A percentile compares a stretch with the other conserved stretches of the same genome.
Conservation (phyloP, 1,140 invertebrate species). For the Hydropsyche tenuis region DNA sequence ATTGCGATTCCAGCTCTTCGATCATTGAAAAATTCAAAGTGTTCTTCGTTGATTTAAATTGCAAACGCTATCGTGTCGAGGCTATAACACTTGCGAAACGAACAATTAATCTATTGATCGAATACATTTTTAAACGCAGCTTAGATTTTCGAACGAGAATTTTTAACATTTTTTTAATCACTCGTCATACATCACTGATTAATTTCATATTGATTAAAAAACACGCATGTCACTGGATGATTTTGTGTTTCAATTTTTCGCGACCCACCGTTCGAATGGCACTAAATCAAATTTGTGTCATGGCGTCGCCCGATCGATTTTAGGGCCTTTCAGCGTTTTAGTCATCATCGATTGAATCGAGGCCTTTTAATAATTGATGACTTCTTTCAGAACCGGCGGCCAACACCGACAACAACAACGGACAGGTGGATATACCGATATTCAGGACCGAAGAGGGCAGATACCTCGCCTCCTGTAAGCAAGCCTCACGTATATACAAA, state of each 20-base stretch:
- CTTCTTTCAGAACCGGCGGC: conserved; percentile 41
- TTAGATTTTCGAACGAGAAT: no score
- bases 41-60: no score
- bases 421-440: conserved; percentile 72
- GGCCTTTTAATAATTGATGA: conserved; percentile 47
- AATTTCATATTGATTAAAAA: no score
- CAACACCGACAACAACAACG: conserved; percentile 56
- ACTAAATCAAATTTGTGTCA: conserved; percentile 19
- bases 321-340: conserved; percentile 11
- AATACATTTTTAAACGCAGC: no score
- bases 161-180: no score
- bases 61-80: no score
- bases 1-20: no score
- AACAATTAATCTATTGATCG: no score
- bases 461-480: conserved; percentile 81
- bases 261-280: background rate
- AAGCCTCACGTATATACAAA: conserved; percentile 27
- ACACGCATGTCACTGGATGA: no score
- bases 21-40: no score
- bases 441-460: conserved; percentile 82
- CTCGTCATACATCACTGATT: no score
- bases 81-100: no score
- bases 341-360: conserved; percentile 36
- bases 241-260: background rate
- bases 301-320: conserved; percentile 35